Evolutionary conservation across 2,113 vertebrate genomes (phyloP).

Genomic region (Chauna torquata): DNA sequence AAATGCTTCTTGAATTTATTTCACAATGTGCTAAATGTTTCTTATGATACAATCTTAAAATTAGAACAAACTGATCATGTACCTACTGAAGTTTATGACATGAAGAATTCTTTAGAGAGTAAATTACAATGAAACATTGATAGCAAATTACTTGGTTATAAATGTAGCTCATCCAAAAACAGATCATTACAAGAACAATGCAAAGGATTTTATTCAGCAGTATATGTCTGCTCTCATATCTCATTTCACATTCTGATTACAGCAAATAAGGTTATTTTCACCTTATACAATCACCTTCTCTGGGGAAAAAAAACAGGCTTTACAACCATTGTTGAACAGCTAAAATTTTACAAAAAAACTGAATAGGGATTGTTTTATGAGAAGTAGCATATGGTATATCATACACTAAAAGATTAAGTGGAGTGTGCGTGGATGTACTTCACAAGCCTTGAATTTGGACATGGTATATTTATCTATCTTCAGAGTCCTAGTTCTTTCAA

Average conservation of each 20-base stretch:
- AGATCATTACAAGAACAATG: neutral
- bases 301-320: neutral
- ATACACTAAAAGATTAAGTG: neutral
- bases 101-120: constrained; percentile 41
- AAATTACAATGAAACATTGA: constrained; percentile 49
- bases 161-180: constrained; percentile 37
- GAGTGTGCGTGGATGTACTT: neutral
- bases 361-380: neutral
- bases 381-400: neutral
- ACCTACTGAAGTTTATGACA: constrained; percentile 53
- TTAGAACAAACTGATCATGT: constrained; percentile 50
- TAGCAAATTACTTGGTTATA: constrained; percentile 48
- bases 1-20: constrained; percentile 59
- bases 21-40: constrained; percentile 40
- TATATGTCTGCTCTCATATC: neutral
- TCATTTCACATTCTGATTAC: neutral
- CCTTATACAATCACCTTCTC: neutral
- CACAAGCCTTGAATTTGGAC: neutral
- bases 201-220: neutral
- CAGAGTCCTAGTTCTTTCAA: neutral
- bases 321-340: neutral
- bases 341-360: neutral
- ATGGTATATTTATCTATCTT: neutral
- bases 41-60: constrained; percentile 59
- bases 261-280: neutral